A percentile compares a stretch with the other conserved stretches of the same genome.
phyloP scores from a whole-genome alignment of 2,797 vertebrate genomes.

The Gallinago stenura region DNA sequence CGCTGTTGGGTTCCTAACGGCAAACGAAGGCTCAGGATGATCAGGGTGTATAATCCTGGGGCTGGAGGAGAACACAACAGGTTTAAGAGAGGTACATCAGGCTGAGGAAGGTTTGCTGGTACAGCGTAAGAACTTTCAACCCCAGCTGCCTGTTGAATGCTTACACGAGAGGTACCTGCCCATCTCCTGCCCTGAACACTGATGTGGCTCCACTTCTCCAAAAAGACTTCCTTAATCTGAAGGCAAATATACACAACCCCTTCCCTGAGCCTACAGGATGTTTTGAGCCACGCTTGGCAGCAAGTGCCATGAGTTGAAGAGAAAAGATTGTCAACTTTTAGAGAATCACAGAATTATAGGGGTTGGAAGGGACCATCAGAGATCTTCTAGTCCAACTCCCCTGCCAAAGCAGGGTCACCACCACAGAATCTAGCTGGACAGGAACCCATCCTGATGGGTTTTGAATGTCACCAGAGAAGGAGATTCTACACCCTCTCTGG shows the following conservation, averaged over 20 bases:
- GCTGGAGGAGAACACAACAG: background rate
- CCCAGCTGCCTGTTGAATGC: background rate
- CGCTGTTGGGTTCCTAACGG: background rate
- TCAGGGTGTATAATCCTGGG: too few species aligned
- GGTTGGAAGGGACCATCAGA: too few species aligned
- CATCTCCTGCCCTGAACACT: background rate
- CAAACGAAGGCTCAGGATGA: background rate
- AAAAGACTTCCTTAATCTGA: background rate
- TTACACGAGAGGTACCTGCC: background rate
- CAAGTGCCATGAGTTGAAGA: fast-evolving
- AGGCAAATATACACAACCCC: background rate
- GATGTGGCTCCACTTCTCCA: background rate
- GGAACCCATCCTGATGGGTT: too few species aligned
- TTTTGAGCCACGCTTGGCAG: background rate
- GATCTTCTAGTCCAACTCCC: too few species aligned
- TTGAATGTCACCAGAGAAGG: too few species aligned
- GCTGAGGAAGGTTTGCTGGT: background rate
- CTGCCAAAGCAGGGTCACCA: too few species aligned
- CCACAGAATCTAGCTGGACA: too few species aligned
- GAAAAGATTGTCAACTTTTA: background rate
- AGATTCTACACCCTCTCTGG: too few species aligned
- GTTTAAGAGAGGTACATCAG: background rate
- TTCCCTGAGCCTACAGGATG: background rate
- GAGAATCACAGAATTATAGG: background rate
- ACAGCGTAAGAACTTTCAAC: background rate